Conservation (phyloP, 2,888 invertebrate species). For the Limnephilus auricula region DNA sequence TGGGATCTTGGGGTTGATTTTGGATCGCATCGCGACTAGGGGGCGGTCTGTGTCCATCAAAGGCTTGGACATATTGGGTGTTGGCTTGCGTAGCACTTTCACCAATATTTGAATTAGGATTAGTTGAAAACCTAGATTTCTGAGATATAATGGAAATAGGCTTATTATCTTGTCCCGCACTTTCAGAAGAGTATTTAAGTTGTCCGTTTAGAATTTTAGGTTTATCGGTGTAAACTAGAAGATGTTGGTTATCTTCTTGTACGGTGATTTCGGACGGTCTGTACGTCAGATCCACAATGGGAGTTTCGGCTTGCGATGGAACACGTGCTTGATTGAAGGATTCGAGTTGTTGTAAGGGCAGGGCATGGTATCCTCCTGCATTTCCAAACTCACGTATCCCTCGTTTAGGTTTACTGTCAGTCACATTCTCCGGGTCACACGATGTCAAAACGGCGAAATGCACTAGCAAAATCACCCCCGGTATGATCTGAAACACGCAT, state of each 20-base stretch:
- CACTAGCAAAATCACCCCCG: conserved; percentile 44
- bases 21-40: neutral
- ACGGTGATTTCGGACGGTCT: conserved; percentile 41
- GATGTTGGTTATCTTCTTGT: conserved; percentile 36
- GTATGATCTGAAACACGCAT: conserved; percentile 56
- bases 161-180: neutral
- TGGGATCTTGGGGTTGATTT: neutral
- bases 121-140: neutral
- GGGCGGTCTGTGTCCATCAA: neutral
- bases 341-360: conserved; percentile 58
- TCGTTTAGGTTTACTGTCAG: conserved; percentile 61
- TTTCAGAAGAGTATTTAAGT: neutral
- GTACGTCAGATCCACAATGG: conserved; percentile 59
- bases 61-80: neutral
- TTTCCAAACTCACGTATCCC: conserved; percentile 60
- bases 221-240: conserved; percentile 19
- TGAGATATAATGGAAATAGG: neutral
- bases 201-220: conserved; percentile 34
- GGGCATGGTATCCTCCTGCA: conserved; percentile 48
- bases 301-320: conserved; percentile 49
- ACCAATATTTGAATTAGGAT: neutral
- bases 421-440: conserved; percentile 52
- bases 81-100: neutral
- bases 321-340: conserved; percentile 52
- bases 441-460: conserved; percentile 23